Conservation (phyloP, 2,888 invertebrate genomes). For the Strigamia crassipes region DNA sequence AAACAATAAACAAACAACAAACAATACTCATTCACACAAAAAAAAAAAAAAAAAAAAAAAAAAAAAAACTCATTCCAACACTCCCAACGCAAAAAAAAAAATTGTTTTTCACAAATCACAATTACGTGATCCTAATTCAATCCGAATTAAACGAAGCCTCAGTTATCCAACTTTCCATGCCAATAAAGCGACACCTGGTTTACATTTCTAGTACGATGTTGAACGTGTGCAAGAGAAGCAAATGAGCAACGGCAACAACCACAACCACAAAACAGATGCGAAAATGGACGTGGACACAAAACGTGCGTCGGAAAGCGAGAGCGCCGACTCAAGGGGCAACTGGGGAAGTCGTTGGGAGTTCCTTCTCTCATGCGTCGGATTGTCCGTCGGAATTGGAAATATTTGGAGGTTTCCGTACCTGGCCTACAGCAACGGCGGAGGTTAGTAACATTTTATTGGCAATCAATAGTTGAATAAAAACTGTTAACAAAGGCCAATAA, state of each 20-base stretch:
- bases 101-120: too few species aligned
- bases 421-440: conserved; percentile 37
- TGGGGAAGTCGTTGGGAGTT: conserved; percentile 60
- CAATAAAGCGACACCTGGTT: too few species aligned
- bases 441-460: neutral
- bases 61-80: too few species aligned
- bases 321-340: conserved; percentile 54
- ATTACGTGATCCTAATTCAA: too few species aligned
- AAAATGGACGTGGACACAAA: neutral
- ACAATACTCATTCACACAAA: too few species aligned
- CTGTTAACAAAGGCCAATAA: neutral
- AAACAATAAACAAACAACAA: too few species aligned
- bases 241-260: neutral
- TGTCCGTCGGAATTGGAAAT: conserved; percentile 56
- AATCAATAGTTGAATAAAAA: neutral
- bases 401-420: conserved; percentile 45
- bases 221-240: neutral
- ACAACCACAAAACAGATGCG: neutral
- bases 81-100: too few species aligned
- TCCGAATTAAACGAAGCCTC: neutral
- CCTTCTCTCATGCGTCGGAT: conserved; percentile 56
- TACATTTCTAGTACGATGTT: neutral
- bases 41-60: too few species aligned
- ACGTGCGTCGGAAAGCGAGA: neutral
- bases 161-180: neutral